Conservation (phyloP, 2,113 vertebrate genomes). For the Xenopus laevis region DNA sequence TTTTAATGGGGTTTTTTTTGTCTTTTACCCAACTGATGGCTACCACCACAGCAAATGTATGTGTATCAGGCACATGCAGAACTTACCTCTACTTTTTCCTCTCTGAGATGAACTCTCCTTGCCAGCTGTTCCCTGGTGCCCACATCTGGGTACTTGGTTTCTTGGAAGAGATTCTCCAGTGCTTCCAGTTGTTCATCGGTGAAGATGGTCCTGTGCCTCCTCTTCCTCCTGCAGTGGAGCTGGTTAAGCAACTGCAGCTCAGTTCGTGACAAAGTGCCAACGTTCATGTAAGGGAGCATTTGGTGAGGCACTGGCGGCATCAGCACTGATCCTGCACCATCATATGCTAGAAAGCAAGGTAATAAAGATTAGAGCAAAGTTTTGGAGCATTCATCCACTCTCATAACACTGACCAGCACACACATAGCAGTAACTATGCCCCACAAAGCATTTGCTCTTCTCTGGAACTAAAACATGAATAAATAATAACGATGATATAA, state of each 20-base stretch:
- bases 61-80: background rate
- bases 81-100: conserved; percentile 95
- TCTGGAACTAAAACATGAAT: too few species aligned
- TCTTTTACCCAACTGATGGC: too few species aligned
- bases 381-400: too few species aligned
- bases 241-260: conserved; percentile 95
- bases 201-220: conserved; percentile 93
- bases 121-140: conserved; percentile 94
- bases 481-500: too few species aligned
- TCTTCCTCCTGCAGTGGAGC: conserved; percentile 91
- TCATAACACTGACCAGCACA: too few species aligned
- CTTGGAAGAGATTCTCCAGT: conserved; percentile 92
- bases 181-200: conserved; percentile 97
- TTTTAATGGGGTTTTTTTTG: too few species aligned
- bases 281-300: conserved; percentile 95
- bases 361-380: background rate
- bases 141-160: conserved; percentile 97
- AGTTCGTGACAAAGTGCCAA: conserved; percentile 88
- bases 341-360: conserved; percentile 73
- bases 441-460: too few species aligned
- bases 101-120: conserved; percentile 90
- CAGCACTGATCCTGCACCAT: conserved; percentile 83
- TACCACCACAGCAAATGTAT: too few species aligned
- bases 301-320: conserved; percentile 91
- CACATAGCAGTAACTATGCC: too few species aligned